Evolutionary conservation across 2,797 vertebrate species (phyloP).

Genomic region (Melanotaenia maccullochi): DNA sequence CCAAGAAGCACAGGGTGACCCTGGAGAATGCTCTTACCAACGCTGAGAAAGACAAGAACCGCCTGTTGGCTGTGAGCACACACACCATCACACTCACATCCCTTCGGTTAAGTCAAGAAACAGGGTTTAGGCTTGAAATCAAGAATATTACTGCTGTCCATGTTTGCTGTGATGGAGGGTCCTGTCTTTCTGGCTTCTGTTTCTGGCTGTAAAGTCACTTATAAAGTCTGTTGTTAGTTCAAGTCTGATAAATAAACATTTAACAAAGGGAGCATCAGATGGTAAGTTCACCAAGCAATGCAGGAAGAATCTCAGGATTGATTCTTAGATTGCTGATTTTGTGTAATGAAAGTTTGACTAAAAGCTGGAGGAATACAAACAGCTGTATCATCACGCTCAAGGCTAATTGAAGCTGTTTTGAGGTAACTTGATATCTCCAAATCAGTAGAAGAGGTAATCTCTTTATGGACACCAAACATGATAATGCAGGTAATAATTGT

Average conservation of each 20-base stretch:
- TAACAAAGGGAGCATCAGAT: conserved; percentile 19
- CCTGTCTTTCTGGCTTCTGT: too few species aligned
- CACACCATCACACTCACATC: conserved; percentile 5
- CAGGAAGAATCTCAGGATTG: conserved; percentile 23
- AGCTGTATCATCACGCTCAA: conserved; percentile 32
- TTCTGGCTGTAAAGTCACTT: too few species aligned
- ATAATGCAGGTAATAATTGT: too few species aligned
- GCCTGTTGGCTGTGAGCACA: conserved; percentile 88
- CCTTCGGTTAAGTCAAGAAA: neutral
- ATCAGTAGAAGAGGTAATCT: neutral
- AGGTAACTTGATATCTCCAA: neutral
- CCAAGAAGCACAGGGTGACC: conserved; percentile 90
- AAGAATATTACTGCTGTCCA: too few species aligned
- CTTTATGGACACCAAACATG: neutral
- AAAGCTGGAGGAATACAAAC: conserved; percentile 25
- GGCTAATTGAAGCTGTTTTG: conserved; percentile 6
- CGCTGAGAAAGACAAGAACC: conserved; percentile 91
- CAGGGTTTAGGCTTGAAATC: too few species aligned
- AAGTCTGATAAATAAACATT: neutral
- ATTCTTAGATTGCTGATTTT: conserved; percentile 27
- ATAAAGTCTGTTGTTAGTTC: too few species aligned
- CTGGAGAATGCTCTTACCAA: conserved; percentile 88
- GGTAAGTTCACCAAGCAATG: neutral
- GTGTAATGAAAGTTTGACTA: conserved; percentile 42
- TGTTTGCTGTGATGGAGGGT: neutral